These are phyloP conservation scores for Pollimyrus isidori DNA, from an alignment of 2,113 vertebrate species.

Conservation along the genomic window DNA sequence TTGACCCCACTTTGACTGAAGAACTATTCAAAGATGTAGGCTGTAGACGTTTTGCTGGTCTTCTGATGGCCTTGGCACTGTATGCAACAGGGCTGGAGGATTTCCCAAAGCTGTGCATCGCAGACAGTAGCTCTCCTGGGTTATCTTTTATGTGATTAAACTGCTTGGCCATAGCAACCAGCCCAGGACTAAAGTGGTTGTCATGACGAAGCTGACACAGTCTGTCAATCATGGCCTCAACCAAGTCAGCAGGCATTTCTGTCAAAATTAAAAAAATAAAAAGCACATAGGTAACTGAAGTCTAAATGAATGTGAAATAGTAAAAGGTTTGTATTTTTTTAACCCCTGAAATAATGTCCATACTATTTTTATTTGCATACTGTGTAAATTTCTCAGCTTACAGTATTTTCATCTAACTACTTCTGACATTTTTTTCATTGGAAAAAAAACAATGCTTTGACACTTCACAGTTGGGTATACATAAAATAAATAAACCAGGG, in stretches of 20 bases:
- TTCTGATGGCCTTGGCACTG: not conserved
- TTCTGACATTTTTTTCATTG: not conserved
- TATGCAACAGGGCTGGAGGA: not conserved
- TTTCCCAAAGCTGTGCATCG: not conserved
- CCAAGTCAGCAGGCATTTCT: not conserved
- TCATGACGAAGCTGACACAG: not conserved
- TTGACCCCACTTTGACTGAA: not conserved
- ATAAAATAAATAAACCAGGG: not conserved
- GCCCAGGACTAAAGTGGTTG: not conserved
- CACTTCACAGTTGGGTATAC: not conserved
- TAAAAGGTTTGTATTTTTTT: not conserved
- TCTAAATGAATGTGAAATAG: not conserved
- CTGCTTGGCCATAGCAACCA: not conserved
- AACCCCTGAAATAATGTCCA: not conserved
- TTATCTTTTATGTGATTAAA: not conserved
- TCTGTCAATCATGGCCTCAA: not conserved
- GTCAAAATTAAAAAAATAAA: not conserved
- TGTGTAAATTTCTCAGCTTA: not conserved
- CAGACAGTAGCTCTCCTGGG: not conserved
- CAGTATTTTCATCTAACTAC: not conserved
- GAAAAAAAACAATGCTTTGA: not conserved
- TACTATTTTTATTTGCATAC: not conserved
- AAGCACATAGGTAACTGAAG: not conserved
- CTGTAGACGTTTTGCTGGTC: not conserved
- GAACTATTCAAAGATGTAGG: not conserved